Evolutionary conservation across 2,113 vertebrate genomes (phyloP).

Genomic region (Oncorhynchus clarkii): DNA sequence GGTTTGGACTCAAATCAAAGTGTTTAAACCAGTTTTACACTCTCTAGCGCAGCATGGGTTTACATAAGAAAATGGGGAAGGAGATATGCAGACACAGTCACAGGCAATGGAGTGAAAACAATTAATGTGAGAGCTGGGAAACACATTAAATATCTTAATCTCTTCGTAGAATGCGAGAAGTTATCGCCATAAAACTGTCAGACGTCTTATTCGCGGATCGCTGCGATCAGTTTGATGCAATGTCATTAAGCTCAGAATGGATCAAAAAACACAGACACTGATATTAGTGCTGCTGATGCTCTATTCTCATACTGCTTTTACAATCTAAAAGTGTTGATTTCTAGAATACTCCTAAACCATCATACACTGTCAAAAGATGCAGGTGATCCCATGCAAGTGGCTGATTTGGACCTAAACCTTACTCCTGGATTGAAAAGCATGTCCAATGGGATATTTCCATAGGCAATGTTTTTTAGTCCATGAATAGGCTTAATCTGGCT

Average conservation of each 20-base stretch:
- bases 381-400: too few relatives aligned
- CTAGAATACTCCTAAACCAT: too few relatives aligned
- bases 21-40: constrained; percentile 53
- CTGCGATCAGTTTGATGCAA: constrained; percentile 62
- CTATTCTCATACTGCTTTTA: constrained; percentile 39
- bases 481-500: too few relatives aligned
- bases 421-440: too few relatives aligned
- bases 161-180: constrained; percentile 51
- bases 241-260: constrained; percentile 53
- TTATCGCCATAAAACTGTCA: constrained; percentile 69
- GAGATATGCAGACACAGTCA: constrained; percentile 55
- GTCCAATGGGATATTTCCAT: too few relatives aligned
- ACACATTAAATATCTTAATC: constrained; percentile 72
- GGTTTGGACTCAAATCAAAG: constrained; percentile 70
- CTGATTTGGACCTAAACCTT: background rate
- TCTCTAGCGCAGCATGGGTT: constrained; percentile 57
- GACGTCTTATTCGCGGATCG: constrained; percentile 63
- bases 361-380: constrained; percentile 9
- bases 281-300: constrained; percentile 50
- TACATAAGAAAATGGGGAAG: constrained; percentile 49
- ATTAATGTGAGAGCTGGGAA: constrained; percentile 67
- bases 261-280: constrained; percentile 29
- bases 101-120: constrained; percentile 72
- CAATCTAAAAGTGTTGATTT: constrained; percentile 52
- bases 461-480: too few relatives aligned